phyloP scores from a whole-genome alignment of 2,113 vertebrate genomes.

The Chaetodon auriga region DNA sequence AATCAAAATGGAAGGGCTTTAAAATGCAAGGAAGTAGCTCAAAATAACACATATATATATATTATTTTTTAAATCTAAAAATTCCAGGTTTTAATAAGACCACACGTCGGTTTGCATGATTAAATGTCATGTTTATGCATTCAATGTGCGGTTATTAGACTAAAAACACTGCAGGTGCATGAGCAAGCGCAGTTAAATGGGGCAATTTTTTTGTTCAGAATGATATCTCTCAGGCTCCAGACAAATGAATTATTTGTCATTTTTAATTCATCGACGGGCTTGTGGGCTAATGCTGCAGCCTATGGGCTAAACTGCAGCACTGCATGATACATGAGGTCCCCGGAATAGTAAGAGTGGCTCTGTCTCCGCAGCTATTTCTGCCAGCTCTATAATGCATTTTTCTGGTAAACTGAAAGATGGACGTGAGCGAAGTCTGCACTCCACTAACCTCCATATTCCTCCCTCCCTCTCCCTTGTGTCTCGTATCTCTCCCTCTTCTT shows the following conservation, averaged over 20 bases:
- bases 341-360: conserved; percentile 47
- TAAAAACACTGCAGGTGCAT: background rate
- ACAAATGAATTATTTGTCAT: background rate
- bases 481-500: conserved; percentile 12
- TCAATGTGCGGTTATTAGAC: background rate
- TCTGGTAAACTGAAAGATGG: conserved; percentile 40
- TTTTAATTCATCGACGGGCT: background rate
- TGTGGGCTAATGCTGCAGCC: conserved; percentile 23
- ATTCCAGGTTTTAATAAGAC: too few species aligned
- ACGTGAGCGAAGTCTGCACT: conserved; percentile 14
- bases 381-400: conserved; percentile 63
- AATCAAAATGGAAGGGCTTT: background rate
- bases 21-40: background rate
- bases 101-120: background rate
- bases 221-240: background rate
- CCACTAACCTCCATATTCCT: background rate
- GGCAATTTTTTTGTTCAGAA: background rate
- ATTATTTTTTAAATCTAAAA: background rate
- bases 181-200: background rate
- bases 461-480: background rate
- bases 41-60: background rate
- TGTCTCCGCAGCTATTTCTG: conserved; percentile 57
- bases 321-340: conserved; percentile 61
- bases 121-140: background rate
- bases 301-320: conserved; percentile 39